Percentiles rank a stretch among this genome's conserved stretches.
phyloP scores from a whole-genome alignment of 2,113 vertebrate genomes.

The Odocoileus virginianus region DNA sequence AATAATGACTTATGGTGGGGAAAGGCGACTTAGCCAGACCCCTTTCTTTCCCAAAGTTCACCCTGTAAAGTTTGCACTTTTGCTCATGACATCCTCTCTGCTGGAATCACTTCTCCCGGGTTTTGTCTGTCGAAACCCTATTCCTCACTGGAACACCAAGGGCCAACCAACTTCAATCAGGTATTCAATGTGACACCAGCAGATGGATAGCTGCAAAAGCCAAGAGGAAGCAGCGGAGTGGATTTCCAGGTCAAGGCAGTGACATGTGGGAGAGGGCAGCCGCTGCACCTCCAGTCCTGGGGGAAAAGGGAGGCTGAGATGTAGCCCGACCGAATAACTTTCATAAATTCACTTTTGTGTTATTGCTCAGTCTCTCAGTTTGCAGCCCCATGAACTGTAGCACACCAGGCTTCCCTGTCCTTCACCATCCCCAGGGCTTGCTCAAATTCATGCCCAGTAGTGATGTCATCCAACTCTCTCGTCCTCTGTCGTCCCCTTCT shows the following conservation, averaged over 20 bases:
- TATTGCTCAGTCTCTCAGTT: neutral
- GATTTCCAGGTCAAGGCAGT: neutral
- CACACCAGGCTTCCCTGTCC: neutral
- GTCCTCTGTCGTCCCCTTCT: neutral
- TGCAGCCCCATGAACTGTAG: neutral
- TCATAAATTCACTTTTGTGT: neutral
- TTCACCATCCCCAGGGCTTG: neutral
- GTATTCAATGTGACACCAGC: neutral
- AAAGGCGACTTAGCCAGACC: neutral
- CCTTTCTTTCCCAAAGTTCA: neutral
- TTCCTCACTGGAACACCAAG: neutral
- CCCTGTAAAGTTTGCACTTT: neutral
- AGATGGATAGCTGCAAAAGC: neutral
- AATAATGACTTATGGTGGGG: neutral
- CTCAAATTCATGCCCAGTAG: neutral
- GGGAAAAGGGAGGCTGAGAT: neutral
- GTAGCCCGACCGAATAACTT: neutral
- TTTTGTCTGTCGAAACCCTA: neutral
- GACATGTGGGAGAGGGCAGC: neutral
- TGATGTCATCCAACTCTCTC: neutral
- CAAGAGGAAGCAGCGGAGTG: neutral
- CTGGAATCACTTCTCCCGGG: neutral
- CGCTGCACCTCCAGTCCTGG: neutral
- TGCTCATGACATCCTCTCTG: neutral
- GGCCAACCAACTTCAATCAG: neutral